Percentiles rank a stretch among this genome's conserved stretches.
phyloP scores from a whole-genome alignment of 2,888 invertebrate species.

The Liopterus haemorrhoidalis region DNA sequence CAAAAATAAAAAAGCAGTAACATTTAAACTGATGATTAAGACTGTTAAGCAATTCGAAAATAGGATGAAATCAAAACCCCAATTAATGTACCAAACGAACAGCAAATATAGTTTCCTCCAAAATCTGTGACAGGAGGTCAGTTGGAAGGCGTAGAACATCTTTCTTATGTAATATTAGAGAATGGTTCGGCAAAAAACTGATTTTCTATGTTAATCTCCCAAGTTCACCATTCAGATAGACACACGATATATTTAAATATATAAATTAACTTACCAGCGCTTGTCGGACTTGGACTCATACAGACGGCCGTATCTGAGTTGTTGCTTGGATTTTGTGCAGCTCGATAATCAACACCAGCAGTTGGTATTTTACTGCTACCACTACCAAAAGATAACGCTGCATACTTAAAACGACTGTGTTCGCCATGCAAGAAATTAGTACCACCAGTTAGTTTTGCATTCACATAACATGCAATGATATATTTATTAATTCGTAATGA shows the following conservation, averaged over 20 bases:
- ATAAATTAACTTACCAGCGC: constrained; percentile 10
- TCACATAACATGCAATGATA: not conserved
- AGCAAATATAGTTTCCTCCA: too few species aligned
- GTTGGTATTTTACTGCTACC: constrained; percentile 6
- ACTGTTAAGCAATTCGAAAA: not conserved
- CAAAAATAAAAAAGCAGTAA: too few species aligned
- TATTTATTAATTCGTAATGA: constrained; percentile 1
- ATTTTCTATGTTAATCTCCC: too few species aligned
- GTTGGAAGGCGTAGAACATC: too few species aligned
- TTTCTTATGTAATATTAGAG: too few species aligned
- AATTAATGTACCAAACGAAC: not conserved
- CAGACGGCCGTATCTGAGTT: constrained; percentile 33
- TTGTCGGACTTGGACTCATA: constrained; percentile 33
- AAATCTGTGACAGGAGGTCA: too few species aligned
- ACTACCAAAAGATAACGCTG: constrained; percentile 5
- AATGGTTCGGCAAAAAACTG: too few species aligned
- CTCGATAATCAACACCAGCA: constrained; percentile 31
- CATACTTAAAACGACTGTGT: too few species aligned
- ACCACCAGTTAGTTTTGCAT: too few species aligned
- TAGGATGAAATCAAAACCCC: not conserved
- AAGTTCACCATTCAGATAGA: too few species aligned
- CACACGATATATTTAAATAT: not conserved
- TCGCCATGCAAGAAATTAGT: too few species aligned
- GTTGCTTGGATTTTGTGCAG: constrained; percentile 13
- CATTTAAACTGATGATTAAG: too few species aligned